Evolutionary conservation across 1,140 invertebrate genomes (phyloP).

Genomic region (Magallana angulata): DNA sequence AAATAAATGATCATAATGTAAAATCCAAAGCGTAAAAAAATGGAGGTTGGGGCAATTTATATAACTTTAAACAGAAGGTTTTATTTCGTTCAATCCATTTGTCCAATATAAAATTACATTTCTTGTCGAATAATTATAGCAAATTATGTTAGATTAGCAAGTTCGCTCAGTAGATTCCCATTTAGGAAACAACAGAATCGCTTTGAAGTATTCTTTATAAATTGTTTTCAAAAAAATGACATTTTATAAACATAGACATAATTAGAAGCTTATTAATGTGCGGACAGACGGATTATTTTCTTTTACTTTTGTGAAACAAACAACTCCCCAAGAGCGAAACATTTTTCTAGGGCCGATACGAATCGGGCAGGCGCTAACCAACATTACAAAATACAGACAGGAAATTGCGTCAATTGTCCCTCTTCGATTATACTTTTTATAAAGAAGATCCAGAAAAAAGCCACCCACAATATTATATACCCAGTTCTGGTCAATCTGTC

Average conservation of each 20-base stretch:
- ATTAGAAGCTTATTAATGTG: background rate
- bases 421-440: background rate
- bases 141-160: conserved; percentile 14
- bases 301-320: background rate
- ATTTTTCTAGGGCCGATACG: background rate
- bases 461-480: background rate
- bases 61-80: no score
- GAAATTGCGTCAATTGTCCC: background rate
- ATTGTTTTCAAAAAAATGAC: background rate
- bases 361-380: conserved; percentile 5
- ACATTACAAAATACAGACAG: background rate
- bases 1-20: no score
- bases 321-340: background rate
- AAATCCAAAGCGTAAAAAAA: no score
- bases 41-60: no score
- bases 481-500: background rate
- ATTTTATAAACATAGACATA: background rate
- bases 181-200: background rate
- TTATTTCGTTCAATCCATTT: no score
- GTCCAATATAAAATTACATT: no score
- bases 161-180: background rate
- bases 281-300: background rate
- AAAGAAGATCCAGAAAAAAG: background rate
- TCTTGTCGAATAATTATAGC: conserved; percentile 5
- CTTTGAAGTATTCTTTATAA: conserved; percentile 20